Conservation (phyloP, 1,140 invertebrate species). For the Teleopsis dalmanni region DNA sequence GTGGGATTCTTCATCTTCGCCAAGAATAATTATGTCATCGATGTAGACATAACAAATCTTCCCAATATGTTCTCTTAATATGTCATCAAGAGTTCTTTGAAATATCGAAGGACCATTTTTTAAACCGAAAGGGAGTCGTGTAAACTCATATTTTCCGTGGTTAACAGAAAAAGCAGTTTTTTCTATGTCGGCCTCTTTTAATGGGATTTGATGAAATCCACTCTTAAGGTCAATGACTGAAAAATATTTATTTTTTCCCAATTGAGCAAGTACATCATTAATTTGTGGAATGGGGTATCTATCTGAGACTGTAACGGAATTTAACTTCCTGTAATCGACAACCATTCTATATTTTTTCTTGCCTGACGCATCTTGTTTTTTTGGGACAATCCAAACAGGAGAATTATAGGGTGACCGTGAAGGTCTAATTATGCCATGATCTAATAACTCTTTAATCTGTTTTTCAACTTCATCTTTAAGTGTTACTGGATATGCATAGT, state of each 20-base stretch:
- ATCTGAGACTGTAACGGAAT: conserved; percentile 38
- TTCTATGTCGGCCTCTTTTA: conserved; percentile 25
- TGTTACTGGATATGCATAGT: conserved; percentile 19
- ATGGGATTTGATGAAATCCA: conserved; percentile 47
- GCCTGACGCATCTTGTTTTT: conserved; percentile 15
- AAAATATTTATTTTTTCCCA: conserved; percentile 42
- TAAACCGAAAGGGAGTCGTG: background rate
- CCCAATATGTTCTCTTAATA: background rate
- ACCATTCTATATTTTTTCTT: conserved; percentile 33
- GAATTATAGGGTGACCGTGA: conserved; percentile 23
- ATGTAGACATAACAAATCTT: conserved; percentile 3
- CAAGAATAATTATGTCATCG: conserved; percentile 4
- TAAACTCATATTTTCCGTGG: conserved; percentile 2
- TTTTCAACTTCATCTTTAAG: conserved; percentile 21
- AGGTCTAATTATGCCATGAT: conserved; percentile 28
- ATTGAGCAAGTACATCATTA: conserved; percentile 41
- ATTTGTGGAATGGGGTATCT: conserved; percentile 48
- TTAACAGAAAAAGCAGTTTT: conserved; percentile 40
- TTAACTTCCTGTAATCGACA: conserved; percentile 34
- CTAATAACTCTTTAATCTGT: conserved; percentile 25
- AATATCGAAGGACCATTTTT: background rate
- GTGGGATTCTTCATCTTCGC: background rate
- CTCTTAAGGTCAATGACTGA: conserved; percentile 43
- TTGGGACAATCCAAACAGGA: conserved; percentile 15
- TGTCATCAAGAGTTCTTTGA: conserved; percentile 1